Percentiles rank a stretch among this genome's conserved stretches.
Evolutionary conservation across 2,797 vertebrate genomes (phyloP).

Genomic region (Falco peregrinus): DNA sequence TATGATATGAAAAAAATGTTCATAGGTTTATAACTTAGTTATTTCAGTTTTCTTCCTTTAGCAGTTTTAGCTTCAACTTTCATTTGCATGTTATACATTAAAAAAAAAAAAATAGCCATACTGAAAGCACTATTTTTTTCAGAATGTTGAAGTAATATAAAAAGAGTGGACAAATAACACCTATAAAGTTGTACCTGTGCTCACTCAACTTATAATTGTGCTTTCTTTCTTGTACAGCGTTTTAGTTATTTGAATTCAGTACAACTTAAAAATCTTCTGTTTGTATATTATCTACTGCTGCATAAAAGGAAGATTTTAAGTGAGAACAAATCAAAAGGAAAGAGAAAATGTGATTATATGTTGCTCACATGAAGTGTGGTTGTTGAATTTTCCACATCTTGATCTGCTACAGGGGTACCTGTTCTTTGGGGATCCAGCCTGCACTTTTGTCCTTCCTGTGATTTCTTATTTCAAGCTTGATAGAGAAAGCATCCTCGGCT

Average conservation of each 20-base stretch:
- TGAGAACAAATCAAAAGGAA: background rate
- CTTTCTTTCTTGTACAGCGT: background rate
- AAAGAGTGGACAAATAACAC: background rate
- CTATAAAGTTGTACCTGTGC: background rate
- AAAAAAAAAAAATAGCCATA: background rate
- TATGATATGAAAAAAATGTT: constrained; percentile 74
- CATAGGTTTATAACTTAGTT: constrained; percentile 74
- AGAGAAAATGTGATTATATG: background rate
- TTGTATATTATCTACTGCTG: background rate
- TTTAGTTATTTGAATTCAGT: background rate
- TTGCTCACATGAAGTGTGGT: background rate
- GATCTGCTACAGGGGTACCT: background rate
- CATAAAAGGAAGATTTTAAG: background rate
- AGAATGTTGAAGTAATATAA: background rate
- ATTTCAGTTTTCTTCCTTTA: constrained; percentile 26
- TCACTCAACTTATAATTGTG: background rate
- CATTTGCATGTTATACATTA: background rate
- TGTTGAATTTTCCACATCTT: background rate
- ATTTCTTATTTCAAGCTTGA: constrained; percentile 17
- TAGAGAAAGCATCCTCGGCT: constrained; percentile 45
- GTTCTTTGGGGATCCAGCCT: background rate
- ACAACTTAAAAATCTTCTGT: background rate
- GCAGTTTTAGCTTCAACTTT: background rate
- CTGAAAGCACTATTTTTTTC: background rate
- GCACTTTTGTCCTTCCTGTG: constrained; percentile 78